Base-by-base conservation (phyloP, 1,140 invertebrate genomes). In the Heliconius hewitsoni region DNA sequence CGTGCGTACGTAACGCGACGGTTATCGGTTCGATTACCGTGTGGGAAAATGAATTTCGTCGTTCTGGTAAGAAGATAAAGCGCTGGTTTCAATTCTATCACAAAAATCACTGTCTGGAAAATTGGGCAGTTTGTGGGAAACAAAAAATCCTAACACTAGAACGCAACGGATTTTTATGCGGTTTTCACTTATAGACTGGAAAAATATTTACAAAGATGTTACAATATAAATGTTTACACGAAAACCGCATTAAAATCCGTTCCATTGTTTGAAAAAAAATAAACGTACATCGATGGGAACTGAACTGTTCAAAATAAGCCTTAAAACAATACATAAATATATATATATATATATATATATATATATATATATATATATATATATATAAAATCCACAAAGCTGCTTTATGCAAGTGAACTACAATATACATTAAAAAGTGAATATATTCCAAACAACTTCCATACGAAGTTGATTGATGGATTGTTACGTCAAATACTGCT, bases 391-490 rank as follows among this genome's bases (percentile, higher is more conserved):
- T 6, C 9, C 60, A 27, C 23, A 27, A 66, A 66, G 9, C 23
- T 66, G 9, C 11, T 6, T 11, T 66, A 27, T 66, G 60, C 60
- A 66, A 66, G 23, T 66, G 60, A 66, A 66, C 74, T 75, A 60
- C 39, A 74, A 74, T 74, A 66, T 60, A 75, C 74, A 75, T 75
- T 75, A 75, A 75, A 75, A 75, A 75, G 52, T 75, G 55, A 75
- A 66, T 75, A 60, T 60, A 75, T 60, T 75, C 55, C 55, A 55
- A 75, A 75, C 55, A 75, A 66, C 74, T 60, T 75, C 55, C 55
- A 75, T 75, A 75, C 46, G 74, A 75, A 75, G 74, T 75, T 75
- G 74, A 75, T 75, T 75, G 74, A 75, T 75, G 74, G 74, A 66
- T 75, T 75, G 55, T 75, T 75, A 55, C 74, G 74, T 75, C 74